Percentiles rank a stretch among this genome's conserved stretches.
phyloP scores from a whole-genome alignment of 2,113 vertebrate species.

The Entelurus aequoreus region DNA sequence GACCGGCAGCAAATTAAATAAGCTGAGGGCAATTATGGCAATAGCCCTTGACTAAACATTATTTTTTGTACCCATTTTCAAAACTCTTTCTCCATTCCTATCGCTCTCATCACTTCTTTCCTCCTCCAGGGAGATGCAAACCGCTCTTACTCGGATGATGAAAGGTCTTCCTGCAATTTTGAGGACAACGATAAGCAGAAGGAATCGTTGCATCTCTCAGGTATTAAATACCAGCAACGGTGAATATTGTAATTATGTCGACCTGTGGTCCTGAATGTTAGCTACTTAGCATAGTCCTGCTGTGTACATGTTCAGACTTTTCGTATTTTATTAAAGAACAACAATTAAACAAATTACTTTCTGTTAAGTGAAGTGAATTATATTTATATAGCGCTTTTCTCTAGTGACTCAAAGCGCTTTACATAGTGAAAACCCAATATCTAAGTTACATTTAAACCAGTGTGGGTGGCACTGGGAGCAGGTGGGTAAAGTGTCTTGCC shows the following conservation, averaged over 20 bases:
- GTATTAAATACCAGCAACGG: conserved; percentile 45
- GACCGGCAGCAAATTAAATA: conserved; percentile 1
- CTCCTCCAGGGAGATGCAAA: conserved; percentile 88
- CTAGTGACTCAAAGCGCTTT: too few species aligned
- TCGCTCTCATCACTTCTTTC: conserved; percentile 1
- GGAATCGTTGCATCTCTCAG: conserved; percentile 79
- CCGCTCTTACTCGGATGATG: conserved; percentile 91
- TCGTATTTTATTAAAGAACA: too few species aligned
- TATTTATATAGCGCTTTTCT: too few species aligned
- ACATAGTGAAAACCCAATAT: too few species aligned
- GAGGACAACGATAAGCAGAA: conserved; percentile 87
- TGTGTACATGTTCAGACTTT: too few species aligned
- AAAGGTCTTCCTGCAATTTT: conserved; percentile 87
- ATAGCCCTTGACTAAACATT: conserved; percentile 24
- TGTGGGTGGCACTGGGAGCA: too few species aligned
- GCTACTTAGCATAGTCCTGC: background rate
- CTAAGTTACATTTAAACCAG: too few species aligned
- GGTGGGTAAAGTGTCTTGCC: too few species aligned
- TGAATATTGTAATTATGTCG: background rate
- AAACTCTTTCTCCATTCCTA: background rate
- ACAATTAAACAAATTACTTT: too few species aligned
- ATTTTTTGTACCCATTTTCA: conserved; percentile 7
- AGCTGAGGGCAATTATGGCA: background rate
- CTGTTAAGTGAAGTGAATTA: too few species aligned
- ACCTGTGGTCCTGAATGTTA: background rate